phyloP scores from a whole-genome alignment of 2,888 invertebrate genomes.

The Thumatha senex region DNA sequence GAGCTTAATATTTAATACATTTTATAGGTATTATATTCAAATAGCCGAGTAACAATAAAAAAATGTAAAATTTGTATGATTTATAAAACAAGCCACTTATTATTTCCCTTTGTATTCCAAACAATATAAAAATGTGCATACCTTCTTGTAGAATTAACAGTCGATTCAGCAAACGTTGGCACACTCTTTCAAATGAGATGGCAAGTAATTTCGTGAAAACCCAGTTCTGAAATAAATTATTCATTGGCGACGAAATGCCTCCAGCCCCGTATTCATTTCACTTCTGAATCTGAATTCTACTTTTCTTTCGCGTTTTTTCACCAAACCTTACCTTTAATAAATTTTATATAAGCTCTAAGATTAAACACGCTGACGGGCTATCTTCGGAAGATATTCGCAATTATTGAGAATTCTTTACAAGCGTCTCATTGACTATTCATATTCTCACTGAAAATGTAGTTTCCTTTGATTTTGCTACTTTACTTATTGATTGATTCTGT shows the following conservation, averaged over 20 bases:
- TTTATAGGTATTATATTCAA: too few relatives aligned
- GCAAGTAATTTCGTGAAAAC: conserved; percentile 80
- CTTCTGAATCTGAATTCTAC: conserved; percentile 79
- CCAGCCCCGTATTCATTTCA: conserved; percentile 81
- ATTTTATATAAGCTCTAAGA: conserved; percentile 78
- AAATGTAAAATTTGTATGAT: too few relatives aligned
- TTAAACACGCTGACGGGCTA: conserved; percentile 58
- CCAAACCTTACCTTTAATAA: conserved; percentile 75
- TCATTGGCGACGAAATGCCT: conserved; percentile 82
- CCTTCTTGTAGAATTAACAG: conserved; percentile 49
- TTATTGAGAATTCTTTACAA: conserved; percentile 38
- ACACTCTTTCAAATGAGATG: conserved; percentile 74
- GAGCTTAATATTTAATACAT: too few relatives aligned
- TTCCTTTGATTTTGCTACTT: not conserved
- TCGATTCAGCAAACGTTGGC: conserved; percentile 54
- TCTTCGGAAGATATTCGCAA: conserved; percentile 36
- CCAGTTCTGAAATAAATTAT: conserved; percentile 81
- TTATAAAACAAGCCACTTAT: too few relatives aligned
- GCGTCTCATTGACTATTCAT: conserved; percentile 29
- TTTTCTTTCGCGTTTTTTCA: conserved; percentile 69
- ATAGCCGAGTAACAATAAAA: too few relatives aligned
- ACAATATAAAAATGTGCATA: conserved; percentile 26
- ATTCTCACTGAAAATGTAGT: conserved; percentile 2
- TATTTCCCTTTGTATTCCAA: conserved; percentile 4
- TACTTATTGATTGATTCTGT: not conserved